Conservation (phyloP, 1,140 invertebrate species). For the Pseudomyrmex dendroicus region DNA sequence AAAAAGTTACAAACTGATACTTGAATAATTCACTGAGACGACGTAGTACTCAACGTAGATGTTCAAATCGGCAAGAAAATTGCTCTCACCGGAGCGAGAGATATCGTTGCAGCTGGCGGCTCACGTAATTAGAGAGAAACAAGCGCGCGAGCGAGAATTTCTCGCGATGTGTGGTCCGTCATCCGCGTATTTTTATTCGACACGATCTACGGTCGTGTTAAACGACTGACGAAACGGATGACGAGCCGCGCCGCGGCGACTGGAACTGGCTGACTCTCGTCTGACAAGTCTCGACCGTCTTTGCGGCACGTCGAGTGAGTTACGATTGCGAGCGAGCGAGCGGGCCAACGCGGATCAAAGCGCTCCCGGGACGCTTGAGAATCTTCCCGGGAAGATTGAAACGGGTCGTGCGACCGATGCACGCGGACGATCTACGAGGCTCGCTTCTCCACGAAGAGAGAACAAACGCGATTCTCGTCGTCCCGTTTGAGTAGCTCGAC, state of each 20-base stretch:
- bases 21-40: no score
- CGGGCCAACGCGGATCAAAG: constrained; percentile 68
- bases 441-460: background rate
- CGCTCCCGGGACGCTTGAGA: constrained; percentile 58
- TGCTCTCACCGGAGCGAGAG: background rate
- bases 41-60: background rate
- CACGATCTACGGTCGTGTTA: constrained; percentile 81
- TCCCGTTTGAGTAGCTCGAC: constrained; percentile 1
- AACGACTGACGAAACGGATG: constrained; percentile 83
- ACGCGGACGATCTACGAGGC: constrained; percentile 62
- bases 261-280: constrained; percentile 23
- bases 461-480: background rate
- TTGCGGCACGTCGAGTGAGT: constrained; percentile 68
- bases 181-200: constrained; percentile 82
- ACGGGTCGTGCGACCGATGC: constrained; percentile 28
- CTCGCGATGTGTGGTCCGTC: constrained; percentile 78
- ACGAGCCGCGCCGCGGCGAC: constrained; percentile 65
- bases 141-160: constrained; percentile 42
- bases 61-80: background rate
- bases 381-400: no score
- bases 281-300: constrained; percentile 46
- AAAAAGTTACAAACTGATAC: no score
- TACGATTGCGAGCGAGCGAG: constrained; percentile 61
- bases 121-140: constrained; percentile 26
- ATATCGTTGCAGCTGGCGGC: background rate